Conservation (phyloP, 2,888 invertebrate genomes). For the Drosophila siamana region DNA sequence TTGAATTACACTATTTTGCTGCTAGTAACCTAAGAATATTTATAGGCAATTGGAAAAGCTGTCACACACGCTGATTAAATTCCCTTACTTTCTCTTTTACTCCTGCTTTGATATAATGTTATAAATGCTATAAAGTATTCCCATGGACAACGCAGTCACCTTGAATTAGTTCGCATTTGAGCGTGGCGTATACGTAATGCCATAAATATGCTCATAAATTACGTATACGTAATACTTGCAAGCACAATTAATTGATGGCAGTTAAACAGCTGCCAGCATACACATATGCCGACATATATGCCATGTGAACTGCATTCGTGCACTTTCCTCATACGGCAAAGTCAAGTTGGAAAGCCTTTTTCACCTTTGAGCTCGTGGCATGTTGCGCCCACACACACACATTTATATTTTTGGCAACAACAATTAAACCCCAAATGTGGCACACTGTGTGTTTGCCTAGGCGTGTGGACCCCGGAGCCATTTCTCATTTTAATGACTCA, state of each 20-base stretch:
- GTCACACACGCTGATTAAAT: not conserved
- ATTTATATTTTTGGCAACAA: slow-evolving; percentile 60
- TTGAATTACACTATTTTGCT: not conserved
- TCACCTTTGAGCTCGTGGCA: slow-evolving; percentile 30
- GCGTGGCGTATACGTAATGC: slow-evolving; percentile 50
- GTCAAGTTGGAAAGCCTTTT: slow-evolving; percentile 59
- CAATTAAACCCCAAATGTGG: slow-evolving; percentile 70
- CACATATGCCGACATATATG: slow-evolving; percentile 9
- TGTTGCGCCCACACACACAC: slow-evolving; percentile 34
- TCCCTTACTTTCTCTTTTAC: not conserved
- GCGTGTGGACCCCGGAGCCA: slow-evolving; percentile 67
- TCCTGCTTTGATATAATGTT: not conserved
- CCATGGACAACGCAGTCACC: not conserved
- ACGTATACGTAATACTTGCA: slow-evolving; percentile 38
- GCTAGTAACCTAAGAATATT: not conserved
- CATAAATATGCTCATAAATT: slow-evolving; percentile 37
- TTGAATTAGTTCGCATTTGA: slow-evolving; percentile 7
- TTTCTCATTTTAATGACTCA: slow-evolving; percentile 79
- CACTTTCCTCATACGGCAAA: slow-evolving; percentile 39
- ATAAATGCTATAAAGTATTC: not conserved
- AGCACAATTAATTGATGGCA: slow-evolving; percentile 33
- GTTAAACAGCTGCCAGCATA: slow-evolving; percentile 34
- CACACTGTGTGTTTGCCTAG: slow-evolving; percentile 60
- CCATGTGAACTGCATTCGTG: slow-evolving; percentile 39
- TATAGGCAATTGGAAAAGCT: not conserved